Conservation (phyloP, 1,140 invertebrate species). For the Sinonovacula constricta region DNA sequence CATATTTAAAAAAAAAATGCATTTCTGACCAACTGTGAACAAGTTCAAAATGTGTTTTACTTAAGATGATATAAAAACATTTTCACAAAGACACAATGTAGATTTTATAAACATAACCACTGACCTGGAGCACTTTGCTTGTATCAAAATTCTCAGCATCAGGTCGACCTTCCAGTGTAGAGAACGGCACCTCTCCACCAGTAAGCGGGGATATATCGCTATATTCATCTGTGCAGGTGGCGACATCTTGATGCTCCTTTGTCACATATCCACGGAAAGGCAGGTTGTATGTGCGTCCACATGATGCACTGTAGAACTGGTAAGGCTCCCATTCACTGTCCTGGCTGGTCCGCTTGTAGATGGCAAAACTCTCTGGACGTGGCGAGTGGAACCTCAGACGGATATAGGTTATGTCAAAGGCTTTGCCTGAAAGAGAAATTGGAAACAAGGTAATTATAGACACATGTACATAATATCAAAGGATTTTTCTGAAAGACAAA, state of each 20-base stretch:
- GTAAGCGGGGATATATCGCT: slow-evolving; percentile 97
- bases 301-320: slow-evolving; percentile 97
- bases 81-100: no score
- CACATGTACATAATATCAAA: no score
- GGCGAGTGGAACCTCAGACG: slow-evolving; percentile 95
- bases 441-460: no score
- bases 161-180: slow-evolving; percentile 95
- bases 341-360: slow-evolving; percentile 91
- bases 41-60: no score
- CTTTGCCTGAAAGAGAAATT: slow-evolving; percentile 93
- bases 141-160: slow-evolving; percentile 94
- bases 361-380: slow-evolving; percentile 97
- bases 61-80: no score
- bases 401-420: slow-evolving; percentile 98
- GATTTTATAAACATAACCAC: no score
- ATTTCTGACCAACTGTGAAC: no score
- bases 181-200: slow-evolving; percentile 97
- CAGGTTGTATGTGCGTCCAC: slow-evolving; percentile 92
- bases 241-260: slow-evolving; percentile 86
- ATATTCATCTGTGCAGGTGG: slow-evolving; percentile 97
- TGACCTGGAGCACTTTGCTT: slow-evolving; percentile 91
- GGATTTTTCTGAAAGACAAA: no score
- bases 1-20: no score
- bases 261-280: slow-evolving; percentile 82
- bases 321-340: slow-evolving; percentile 94